Evolutionary conservation across 2,888 invertebrate species (phyloP).

Genomic region (Asteroscopus sphinx): DNA sequence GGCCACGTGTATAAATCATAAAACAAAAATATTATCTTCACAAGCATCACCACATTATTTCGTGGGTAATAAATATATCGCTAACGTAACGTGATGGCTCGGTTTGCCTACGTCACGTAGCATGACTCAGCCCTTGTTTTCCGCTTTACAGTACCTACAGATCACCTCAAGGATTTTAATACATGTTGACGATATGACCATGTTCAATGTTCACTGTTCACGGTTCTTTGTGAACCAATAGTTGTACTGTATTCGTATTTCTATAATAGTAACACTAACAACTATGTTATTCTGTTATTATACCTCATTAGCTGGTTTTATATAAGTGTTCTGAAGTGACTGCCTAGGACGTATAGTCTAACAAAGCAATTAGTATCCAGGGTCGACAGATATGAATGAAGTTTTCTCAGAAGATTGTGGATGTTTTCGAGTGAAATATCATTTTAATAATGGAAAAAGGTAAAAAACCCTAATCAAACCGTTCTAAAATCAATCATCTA

Average conservation of each 20-base stretch:
- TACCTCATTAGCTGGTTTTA: slow-evolving; percentile 43
- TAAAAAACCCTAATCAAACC: too few relatives aligned
- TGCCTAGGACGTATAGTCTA: slow-evolving; percentile 2
- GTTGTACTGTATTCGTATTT: slow-evolving; percentile 12
- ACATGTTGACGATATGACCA: slow-evolving; percentile 45
- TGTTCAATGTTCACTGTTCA: slow-evolving; percentile 35
- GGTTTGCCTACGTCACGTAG: slow-evolving; percentile 41
- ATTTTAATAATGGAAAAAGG: too few relatives aligned
- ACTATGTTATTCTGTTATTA: too few relatives aligned
- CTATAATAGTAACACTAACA: slow-evolving; percentile 23
- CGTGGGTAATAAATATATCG: slow-evolving; percentile 23
- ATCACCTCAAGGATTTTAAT: slow-evolving; percentile 70
- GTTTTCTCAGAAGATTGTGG: too few relatives aligned
- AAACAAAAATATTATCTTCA: slow-evolving; percentile 24
- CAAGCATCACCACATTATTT: slow-evolving; percentile 27
- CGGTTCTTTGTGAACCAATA: slow-evolving; percentile 34
- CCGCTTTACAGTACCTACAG: slow-evolving; percentile 62
- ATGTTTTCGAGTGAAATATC: too few relatives aligned
- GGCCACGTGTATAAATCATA: slow-evolving; percentile 27
- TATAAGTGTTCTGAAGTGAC: slow-evolving; percentile 23
- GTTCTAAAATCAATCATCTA: too few relatives aligned
- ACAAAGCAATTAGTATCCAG: too few relatives aligned
- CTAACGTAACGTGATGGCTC: slow-evolving; percentile 8
- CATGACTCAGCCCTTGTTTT: slow-evolving; percentile 69
- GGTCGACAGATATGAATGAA: too few relatives aligned